phyloP scores from a whole-genome alignment of 2,888 invertebrate species.

The Matsumyia berberina region DNA sequence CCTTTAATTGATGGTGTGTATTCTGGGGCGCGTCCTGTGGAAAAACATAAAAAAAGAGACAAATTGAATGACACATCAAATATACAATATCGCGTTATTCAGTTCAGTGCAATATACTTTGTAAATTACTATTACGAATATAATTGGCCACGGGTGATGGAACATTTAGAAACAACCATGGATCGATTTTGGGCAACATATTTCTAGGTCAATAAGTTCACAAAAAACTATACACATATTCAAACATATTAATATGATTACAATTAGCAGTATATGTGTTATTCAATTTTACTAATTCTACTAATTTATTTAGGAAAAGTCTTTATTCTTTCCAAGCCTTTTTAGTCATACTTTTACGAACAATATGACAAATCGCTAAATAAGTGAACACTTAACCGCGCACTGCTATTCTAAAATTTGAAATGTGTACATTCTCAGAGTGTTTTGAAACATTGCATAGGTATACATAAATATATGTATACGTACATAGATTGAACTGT shows the following conservation, averaged over 20 bases:
- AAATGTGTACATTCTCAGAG: neutral
- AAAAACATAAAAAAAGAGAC: conserved; percentile 23
- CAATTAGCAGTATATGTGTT: no score
- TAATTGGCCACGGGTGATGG: neutral
- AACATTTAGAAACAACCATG: neutral
- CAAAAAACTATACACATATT: neutral
- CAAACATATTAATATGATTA: no score
- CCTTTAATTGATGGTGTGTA: conserved; percentile 29
- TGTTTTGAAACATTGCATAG: neutral
- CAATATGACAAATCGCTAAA: neutral
- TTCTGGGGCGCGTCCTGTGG: conserved; percentile 41
- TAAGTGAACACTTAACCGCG: conserved; percentile 5
- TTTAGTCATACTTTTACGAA: neutral
- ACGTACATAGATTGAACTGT: conserved; percentile 1
- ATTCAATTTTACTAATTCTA: no score
- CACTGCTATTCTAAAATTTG: neutral
- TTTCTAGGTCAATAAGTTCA: neutral
- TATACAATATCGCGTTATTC: conserved; percentile 26
- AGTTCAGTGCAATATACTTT: neutral
- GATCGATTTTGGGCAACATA: neutral
- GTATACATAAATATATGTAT: neutral
- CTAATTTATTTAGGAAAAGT: neutral
- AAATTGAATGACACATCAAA: conserved; percentile 27
- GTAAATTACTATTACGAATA: conserved; percentile 6
- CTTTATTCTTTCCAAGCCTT: neutral